Evolutionary conservation across 2,888 invertebrate genomes (phyloP).

Genomic region (Zaprionus lineosus): DNA sequence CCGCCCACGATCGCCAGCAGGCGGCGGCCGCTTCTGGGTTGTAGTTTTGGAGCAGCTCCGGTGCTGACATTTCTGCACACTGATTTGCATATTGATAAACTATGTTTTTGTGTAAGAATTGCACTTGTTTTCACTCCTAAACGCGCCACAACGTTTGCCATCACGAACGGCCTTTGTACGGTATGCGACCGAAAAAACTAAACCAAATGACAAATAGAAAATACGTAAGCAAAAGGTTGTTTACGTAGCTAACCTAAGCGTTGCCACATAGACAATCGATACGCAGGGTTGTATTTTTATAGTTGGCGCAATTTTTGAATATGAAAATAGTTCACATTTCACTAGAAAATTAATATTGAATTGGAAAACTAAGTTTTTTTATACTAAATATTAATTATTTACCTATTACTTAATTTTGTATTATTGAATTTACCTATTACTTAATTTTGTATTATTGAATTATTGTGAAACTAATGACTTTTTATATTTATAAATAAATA

Average conservation of each 20-base stretch:
- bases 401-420: no score
- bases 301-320: no score
- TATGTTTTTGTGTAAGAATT: constrained; percentile 38
- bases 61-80: constrained; percentile 31
- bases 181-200: constrained; percentile 29
- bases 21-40: constrained; percentile 19
- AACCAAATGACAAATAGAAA: constrained; percentile 59
- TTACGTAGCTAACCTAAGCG: constrained; percentile 30
- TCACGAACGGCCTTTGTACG: constrained; percentile 21
- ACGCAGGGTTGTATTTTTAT: constrained; percentile 55
- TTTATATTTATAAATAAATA: no score
- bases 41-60: constrained; percentile 21
- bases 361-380: not conserved
- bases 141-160: constrained; percentile 57
- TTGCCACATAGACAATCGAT: constrained; percentile 33
- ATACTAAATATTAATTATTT: no score
- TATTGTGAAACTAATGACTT: no score
- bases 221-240: constrained; percentile 38
- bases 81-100: constrained; percentile 22
- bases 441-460: no score
- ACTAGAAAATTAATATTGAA: not conserved
- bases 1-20: constrained; percentile 46
- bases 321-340: not conserved
- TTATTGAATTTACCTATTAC: no score
- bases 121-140: constrained; percentile 45